Percentiles rank a stretch among this genome's conserved stretches.
Evolutionary conservation across 2,888 invertebrate genomes (phyloP).

Genomic region (Congeria kusceri): DNA sequence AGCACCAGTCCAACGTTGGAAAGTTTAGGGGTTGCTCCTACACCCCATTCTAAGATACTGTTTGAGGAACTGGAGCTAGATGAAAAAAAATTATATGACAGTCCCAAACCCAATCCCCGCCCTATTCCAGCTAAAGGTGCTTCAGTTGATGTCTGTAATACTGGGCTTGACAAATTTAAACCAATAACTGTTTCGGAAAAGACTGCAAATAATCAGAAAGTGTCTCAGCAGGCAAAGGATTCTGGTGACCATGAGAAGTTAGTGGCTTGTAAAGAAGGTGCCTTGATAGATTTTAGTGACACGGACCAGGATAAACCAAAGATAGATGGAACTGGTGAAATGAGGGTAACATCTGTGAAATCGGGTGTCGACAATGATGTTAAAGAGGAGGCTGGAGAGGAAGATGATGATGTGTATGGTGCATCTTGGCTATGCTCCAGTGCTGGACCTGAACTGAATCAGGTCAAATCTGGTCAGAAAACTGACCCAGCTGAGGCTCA

Average conservation of each 20-base stretch:
- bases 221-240: not conserved
- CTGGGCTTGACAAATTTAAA: not conserved
- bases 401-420: conserved; percentile 26
- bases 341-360: no score
- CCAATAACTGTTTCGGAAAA: not conserved
- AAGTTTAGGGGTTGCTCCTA: conserved; percentile 28
- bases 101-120: not conserved
- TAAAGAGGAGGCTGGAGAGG: conserved; percentile 8
- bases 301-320: no score
- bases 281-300: not conserved
- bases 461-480: not conserved
- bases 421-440: conserved; percentile 33
- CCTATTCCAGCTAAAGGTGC: not conserved
- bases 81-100: not conserved
- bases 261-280: conserved; percentile 5
- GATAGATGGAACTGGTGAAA: no score
- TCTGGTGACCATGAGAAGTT: not conserved
- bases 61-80: not conserved
- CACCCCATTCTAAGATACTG: not conserved
- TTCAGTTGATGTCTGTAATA: not conserved
- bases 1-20: conserved; percentile 33
- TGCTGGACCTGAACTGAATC: not conserved
- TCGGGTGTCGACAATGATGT: not conserved
- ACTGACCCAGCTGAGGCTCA: not conserved
- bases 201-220: not conserved